Percentiles rank a stretch among this genome's conserved stretches.
phyloP scores from a whole-genome alignment of 2,888 invertebrate species.

The Eupithecia dodoneata region DNA sequence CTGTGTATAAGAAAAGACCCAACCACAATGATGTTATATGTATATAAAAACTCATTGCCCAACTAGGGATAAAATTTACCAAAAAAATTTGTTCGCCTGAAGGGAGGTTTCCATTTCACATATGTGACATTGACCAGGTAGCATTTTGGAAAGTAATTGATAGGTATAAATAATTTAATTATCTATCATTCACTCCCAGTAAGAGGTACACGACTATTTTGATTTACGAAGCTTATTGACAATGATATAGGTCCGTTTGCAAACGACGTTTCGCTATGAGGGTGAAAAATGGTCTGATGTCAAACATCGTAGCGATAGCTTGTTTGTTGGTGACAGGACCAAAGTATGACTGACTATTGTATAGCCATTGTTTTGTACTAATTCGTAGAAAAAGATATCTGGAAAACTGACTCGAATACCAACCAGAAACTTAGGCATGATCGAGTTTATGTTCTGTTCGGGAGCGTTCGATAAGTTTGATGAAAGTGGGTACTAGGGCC shows the following conservation, averaged over 20 bases:
- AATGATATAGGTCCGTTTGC: constrained; percentile 76
- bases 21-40: too few species aligned
- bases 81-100: too few species aligned
- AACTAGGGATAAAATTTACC: too few species aligned
- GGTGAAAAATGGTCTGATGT: constrained; percentile 69
- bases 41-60: too few species aligned
- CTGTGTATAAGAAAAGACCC: too few species aligned
- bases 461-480: background rate
- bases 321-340: constrained; percentile 50
- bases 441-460: background rate
- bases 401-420: background rate
- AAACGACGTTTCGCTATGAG: constrained; percentile 73
- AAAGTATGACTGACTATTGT: constrained; percentile 1
- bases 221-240: constrained; percentile 74
- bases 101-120: too few species aligned
- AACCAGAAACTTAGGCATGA: background rate
- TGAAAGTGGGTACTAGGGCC: background rate
- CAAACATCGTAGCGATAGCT: constrained; percentile 57
- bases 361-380: background rate
- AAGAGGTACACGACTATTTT: constrained; percentile 44
- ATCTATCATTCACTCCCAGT: constrained; percentile 8
- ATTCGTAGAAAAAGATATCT: constrained; percentile 3
- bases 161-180: background rate
- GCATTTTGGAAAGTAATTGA: background rate
- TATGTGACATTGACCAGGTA: too few species aligned